These are phyloP conservation scores for Tichodroma muraria DNA, from an alignment of 2,113 vertebrate genomes.

Conservation along the genomic window DNA sequence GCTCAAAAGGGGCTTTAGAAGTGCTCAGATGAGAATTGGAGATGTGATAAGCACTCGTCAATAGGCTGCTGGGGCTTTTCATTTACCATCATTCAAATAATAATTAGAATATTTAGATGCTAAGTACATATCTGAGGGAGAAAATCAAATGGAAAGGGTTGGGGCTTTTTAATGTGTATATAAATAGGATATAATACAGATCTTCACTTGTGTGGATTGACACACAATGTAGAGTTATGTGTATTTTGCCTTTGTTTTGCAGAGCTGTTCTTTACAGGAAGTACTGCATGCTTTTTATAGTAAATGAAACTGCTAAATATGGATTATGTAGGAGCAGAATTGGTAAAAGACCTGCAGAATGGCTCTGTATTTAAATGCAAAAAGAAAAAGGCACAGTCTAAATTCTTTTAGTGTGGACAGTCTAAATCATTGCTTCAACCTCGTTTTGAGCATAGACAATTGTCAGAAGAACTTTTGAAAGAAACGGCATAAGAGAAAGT, in stretches of 20 bases:
- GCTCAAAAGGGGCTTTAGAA: conserved; percentile 32
- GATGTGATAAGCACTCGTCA: conserved; percentile 40
- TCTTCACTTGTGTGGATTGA: conserved; percentile 8
- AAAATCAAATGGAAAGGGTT: conserved; percentile 5
- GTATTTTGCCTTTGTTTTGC: conserved; percentile 7
- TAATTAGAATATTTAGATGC: conserved; percentile 58
- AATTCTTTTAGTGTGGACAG: background rate
- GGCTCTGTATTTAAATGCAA: background rate
- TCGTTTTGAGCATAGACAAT: background rate
- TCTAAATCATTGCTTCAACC: background rate
- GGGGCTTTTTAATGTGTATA: background rate
- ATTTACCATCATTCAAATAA: conserved; percentile 37
- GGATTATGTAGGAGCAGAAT: conserved; percentile 19
- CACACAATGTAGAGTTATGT: background rate
- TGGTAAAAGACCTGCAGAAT: background rate
- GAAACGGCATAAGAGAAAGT: background rate
- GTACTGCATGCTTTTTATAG: conserved; percentile 20
- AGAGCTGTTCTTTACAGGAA: conserved; percentile 8
- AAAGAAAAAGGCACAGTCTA: background rate
- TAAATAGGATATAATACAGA: conserved; percentile 6
- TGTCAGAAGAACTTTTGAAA: background rate
- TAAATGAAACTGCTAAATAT: conserved; percentile 37
- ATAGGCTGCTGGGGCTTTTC: conserved; percentile 23
- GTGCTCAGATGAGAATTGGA: conserved; percentile 29
- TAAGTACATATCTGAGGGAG: conserved; percentile 7